Base-by-base conservation (phyloP, 2,113 vertebrate species). In the Corythaeola cristata region DNA sequence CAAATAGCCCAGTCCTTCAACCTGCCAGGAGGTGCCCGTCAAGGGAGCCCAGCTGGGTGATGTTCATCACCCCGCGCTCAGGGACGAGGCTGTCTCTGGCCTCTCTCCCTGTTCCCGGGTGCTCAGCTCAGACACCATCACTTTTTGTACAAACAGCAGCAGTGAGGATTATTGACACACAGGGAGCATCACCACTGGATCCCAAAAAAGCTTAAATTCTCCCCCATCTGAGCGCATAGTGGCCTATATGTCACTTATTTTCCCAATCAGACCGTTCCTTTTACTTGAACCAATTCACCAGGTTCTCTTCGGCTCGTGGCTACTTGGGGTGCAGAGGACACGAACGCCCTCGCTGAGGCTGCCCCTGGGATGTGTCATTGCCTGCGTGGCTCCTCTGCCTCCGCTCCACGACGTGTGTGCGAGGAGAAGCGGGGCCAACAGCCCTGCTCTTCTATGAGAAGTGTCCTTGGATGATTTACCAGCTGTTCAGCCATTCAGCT, bases 401-500 rank as follows among this genome's bases (percentile, higher is more conserved):
- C 47, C 2, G 3, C 85, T 82, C 66, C 59, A 44, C 5, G 0
- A 23, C 0, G 4, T 7, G 60, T 26, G 85, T 71, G 87, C 4
- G 24, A 37, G 1, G 32, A 62, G 66, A 50, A 96, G 68, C 15
- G 0, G 53, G 88, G 87, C 93, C 82, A 89, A 13, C 69, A 80
- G 2, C 88, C 63, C 88, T 56, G 74, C 90, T 95, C 71, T 37
- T 73, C 83, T 66, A 15, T 37, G 80, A 24, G 27, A 87, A 94
- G 88, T 93, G 95, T 91, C 96, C 97, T 96, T 92, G 74, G 56
- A 85, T 91, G 96, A 63, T 96, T 94, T 84, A 62, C 91, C 97
- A 97, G 97, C 96, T 97, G 96, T 94, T 98, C 96, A 96, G 75
- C 91, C 93, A 37, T 94, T 97, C 96, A 84, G 95, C 96, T 96